A percentile compares a stretch with the other conserved stretches of the same genome.
These are phyloP conservation scores for Cheilosia grossa DNA, from an alignment of 2,888 invertebrate genomes.

Conservation along the genomic window DNA sequence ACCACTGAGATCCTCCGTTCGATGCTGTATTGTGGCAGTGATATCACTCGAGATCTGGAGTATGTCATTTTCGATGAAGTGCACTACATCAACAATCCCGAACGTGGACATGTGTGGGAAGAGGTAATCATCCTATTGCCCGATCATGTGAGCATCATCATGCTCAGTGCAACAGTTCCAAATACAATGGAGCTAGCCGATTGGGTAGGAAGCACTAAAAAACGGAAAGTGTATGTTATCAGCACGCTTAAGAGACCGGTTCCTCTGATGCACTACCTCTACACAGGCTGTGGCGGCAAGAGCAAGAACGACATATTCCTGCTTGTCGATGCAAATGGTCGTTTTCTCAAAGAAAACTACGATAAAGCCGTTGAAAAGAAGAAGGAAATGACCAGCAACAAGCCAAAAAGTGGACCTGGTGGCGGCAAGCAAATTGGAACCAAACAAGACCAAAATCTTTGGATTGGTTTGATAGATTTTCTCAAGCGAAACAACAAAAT, in stretches of 20 bases:
- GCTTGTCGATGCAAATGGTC: conserved; percentile 90
- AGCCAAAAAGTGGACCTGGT: conserved; percentile 76
- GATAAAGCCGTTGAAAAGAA: conserved; percentile 85
- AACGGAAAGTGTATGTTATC: conserved; percentile 95
- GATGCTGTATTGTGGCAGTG: conserved; percentile 97
- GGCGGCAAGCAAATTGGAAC: conserved; percentile 49
- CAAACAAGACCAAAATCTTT: conserved; percentile 92
- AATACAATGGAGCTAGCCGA: conserved; percentile 98
- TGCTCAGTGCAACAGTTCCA: conserved; percentile 99
- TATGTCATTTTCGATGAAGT: conserved; percentile 99
- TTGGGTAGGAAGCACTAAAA: conserved; percentile 94
- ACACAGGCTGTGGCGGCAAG: conserved; percentile 89
- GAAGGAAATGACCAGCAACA: conserved; percentile 79
- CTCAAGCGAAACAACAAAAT: conserved; percentile 91
- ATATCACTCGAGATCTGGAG: conserved; percentile 97
- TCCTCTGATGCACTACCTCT: conserved; percentile 96
- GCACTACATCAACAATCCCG: conserved; percentile 98
- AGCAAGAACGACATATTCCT: conserved; percentile 89
- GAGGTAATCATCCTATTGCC: conserved; percentile 98
- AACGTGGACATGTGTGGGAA: conserved; percentile 99
- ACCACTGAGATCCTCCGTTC: conserved; percentile 99
- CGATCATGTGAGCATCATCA: conserved; percentile 96
- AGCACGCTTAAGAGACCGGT: conserved; percentile 97
- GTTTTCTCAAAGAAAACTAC: conserved; percentile 87
- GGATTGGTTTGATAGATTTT: conserved; percentile 92